Conservation (phyloP, 2,888 invertebrate genomes). For the Elysia crispata region DNA sequence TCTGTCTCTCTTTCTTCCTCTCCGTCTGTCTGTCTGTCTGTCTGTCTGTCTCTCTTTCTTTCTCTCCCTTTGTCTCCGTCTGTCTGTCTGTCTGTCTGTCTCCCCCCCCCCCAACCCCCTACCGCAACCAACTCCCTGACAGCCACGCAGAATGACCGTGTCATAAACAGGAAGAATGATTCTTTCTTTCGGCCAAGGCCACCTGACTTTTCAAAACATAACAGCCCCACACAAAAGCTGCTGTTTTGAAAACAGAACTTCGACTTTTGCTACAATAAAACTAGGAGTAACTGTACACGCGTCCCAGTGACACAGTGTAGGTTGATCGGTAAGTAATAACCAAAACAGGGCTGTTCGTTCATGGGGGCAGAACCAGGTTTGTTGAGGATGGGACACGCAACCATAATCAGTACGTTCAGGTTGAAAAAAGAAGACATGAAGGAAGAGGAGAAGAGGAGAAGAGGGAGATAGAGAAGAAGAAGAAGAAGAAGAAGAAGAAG, state of each 20-base stretch:
- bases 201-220: neutral
- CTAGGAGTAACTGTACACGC: too few species aligned
- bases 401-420: too few species aligned
- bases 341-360: neutral
- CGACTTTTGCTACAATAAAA: too few species aligned
- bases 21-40: too few species aligned
- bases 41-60: too few species aligned
- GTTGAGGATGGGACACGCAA: neutral
- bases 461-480: slow-evolving; percentile 25
- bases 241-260: neutral
- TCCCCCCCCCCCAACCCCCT: too few species aligned
- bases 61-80: too few species aligned
- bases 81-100: too few species aligned
- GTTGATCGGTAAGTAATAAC: neutral
- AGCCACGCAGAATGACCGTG: neutral
- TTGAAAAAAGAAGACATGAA: neutral
- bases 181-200: neutral
- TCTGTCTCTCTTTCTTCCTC: too few species aligned
- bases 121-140: too few species aligned
- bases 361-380: neutral
- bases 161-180: neutral
- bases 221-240: neutral
- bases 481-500: slow-evolving; percentile 6
- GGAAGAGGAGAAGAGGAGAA: slow-evolving; percentile 14
- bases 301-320: too few species aligned